Evolutionary conservation across 1,140 invertebrate genomes (phyloP), one percentile per base, ranked within the genome.

Genomic region (Drosophila kohkoa): DNA sequence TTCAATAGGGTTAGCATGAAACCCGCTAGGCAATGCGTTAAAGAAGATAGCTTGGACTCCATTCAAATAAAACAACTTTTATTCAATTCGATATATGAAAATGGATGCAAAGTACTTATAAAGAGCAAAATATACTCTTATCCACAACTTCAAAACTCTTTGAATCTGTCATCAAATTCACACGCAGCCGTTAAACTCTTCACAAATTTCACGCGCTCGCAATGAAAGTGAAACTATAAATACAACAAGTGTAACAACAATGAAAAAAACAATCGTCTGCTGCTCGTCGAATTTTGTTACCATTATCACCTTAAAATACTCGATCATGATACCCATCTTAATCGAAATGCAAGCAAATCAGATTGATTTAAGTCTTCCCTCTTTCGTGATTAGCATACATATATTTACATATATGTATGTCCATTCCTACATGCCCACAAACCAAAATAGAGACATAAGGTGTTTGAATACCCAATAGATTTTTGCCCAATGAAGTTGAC

Each of bases 141-240:
- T 38, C 35, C 35, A 38, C 35, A 55, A 45, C 5, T n/a, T 10
- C 28, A 20, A 46, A 64, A 54, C 16, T 30, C 20, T 45, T 60
- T 46, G 13, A 30, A 20, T 28, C 35, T 52, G 25, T 15, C 35
- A 75, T 59, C 60, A 67, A 79, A 79, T 87, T 87, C 80, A 80
- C 80, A 88, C 79, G 80, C 76, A 77, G 79, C 60, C 79, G 83
- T 87, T 88, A 82, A 87, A 69, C 76, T 67, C 52, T 75, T 64
- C 30, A 54, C 58, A 62, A 72, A 73, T 75, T 77, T 89, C 66
- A 80, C 80, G 83, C 77, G 75, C 71, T 80, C 51, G 74, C 70
- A 80, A 88, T 71, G 83, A 87, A 87, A 87, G 83, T 88, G 83
- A 88, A 83, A 87, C 75, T 32, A 51, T 15, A 45, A 38, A 38